Evolutionary conservation across 2,113 vertebrate species (phyloP), one percentile per base, ranked within the genome.

Genomic region (Anser cygnoides): DNA sequence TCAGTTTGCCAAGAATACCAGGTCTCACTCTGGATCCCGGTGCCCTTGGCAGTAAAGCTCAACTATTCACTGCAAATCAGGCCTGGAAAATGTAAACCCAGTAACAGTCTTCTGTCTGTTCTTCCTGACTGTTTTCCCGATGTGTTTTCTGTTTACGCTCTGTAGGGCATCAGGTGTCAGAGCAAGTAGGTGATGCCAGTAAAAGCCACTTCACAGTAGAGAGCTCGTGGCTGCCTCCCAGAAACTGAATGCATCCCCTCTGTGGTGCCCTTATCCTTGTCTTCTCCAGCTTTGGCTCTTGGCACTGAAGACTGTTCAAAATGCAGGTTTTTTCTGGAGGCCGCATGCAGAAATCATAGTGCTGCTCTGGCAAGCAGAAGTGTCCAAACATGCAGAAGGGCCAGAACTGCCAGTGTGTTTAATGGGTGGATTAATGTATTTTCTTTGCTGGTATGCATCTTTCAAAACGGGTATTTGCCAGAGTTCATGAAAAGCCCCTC

Each of bases 261-360:
- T 95, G 84, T 95, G 77, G 74, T 84, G 61, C 83, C 79, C 87
- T 96, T 96, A 95, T 80, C 79, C 92, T 95, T 94, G 96, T 92
- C 73, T 94, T 83, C 79, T 95, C 65, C 72, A 75, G 62, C 37
- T 72, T 79, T 83, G 59, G 70, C 84, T 92, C 85, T 83, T 0
- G 2, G 57, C 49, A 78, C 57, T 82, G 77, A 89, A 90, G 72
- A 22, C 90, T 79, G 55, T 68, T 92, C 87, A 96, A 96, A 96
- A 91, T 25, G 37, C 44, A 83, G 92, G 39, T 89, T 95, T 85
- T 94, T 97, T 91, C 93, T 96, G 94, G 94, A 95, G 79, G 83
- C 67, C 75, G 59, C 67, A 84, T 20, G 79, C 52, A 92, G 85
- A 90, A 97, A 94, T 90, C 79, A 61, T 72, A 96, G 73, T 68